Conservation (phyloP, 2,113 vertebrate genomes). For the Tichodroma muraria region DNA sequence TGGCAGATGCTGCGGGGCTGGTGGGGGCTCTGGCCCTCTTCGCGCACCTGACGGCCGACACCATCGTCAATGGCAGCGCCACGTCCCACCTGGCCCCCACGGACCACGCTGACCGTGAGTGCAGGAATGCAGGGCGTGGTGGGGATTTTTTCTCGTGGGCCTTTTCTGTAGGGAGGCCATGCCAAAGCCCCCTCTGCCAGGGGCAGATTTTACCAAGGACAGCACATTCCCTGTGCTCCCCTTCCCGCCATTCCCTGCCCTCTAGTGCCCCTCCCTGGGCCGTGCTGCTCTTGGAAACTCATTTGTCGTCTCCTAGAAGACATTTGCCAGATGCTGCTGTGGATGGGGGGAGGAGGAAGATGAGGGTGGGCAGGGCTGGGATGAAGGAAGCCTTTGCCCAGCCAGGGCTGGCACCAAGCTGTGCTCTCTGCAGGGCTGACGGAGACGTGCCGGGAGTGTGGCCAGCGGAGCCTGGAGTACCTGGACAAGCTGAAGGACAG, state of each 20-base stretch:
- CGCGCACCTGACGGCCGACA: conserved; percentile 83
- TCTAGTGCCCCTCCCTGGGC: background rate
- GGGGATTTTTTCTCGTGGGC: background rate
- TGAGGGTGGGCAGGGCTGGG: background rate
- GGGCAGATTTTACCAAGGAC: background rate
- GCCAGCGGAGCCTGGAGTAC: conserved; percentile 75
- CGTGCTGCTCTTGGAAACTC: background rate
- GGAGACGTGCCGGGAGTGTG: conserved; percentile 84
- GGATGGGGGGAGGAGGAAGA: background rate
- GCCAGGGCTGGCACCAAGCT: accelerated
- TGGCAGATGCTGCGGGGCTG: conserved; percentile 80
- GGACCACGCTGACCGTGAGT: conserved; percentile 90
- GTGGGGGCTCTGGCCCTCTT: conserved; percentile 87
- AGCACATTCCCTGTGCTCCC: accelerated
- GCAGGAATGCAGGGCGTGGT: background rate
- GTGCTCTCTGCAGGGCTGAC: conserved; percentile 70
- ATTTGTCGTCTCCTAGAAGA: background rate
- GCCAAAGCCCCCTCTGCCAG: background rate
- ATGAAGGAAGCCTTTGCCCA: background rate
- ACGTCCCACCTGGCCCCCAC: conserved; percentile 90
- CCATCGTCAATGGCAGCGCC: conserved; percentile 86
- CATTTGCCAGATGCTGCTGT: background rate
- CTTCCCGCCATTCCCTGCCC: background rate
- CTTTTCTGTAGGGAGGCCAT: background rate
- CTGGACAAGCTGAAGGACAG: conserved; percentile 78